phyloP scores from a whole-genome alignment of 2,113 vertebrate species.

The Redunca redunca region DNA sequence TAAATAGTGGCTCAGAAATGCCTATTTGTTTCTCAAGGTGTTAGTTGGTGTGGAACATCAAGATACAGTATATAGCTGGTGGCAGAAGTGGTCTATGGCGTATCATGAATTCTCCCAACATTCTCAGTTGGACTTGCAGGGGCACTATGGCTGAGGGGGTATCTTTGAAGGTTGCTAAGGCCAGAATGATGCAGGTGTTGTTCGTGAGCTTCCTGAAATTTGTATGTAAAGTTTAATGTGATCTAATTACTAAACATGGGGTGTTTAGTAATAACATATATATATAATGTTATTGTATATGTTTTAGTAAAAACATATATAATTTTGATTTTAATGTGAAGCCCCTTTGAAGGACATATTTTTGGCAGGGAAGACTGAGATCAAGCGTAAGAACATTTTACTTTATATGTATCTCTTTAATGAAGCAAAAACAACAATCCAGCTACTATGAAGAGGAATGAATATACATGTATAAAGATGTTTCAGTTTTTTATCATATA shows the following conservation, averaged over 20 bases:
- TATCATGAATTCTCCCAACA: neutral
- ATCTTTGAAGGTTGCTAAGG: neutral
- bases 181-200: neutral
- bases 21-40: neutral
- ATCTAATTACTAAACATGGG: neutral
- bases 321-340: neutral
- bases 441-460: neutral
- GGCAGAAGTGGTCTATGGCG: neutral
- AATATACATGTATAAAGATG: neutral
- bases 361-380: neutral
- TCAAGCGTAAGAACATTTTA: neutral
- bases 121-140: neutral
- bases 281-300: no score
- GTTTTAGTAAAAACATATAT: neutral
- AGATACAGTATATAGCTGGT: neutral
- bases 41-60: neutral
- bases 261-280: neutral
- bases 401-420: neutral
- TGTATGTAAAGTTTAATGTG: neutral
- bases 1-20: neutral
- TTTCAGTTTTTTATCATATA: neutral
- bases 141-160: rapidly evolving
- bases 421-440: neutral
- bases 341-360: neutral
- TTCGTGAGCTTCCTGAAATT: neutral